Conservation (phyloP, 1,140 invertebrate genomes). For the Ceratosolen fusciceps region DNA sequence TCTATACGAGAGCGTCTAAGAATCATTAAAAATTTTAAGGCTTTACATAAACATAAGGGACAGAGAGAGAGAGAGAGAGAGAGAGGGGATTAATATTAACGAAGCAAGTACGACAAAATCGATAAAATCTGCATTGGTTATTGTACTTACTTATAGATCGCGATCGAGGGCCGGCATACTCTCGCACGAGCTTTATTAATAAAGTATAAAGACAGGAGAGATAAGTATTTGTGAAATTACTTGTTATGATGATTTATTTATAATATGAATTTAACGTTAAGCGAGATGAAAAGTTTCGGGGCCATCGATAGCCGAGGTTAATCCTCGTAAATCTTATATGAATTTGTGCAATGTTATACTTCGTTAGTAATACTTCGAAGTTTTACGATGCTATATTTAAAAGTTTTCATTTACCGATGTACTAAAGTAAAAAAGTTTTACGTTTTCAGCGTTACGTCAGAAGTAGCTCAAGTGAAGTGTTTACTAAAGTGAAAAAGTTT, state of each 20-base stretch:
- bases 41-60: too few species aligned
- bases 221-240: background rate
- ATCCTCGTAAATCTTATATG: constrained; percentile 16
- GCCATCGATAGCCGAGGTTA: background rate
- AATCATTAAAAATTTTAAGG: too few species aligned
- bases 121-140: too few species aligned
- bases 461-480: constrained; percentile 4
- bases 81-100: too few species aligned
- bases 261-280: background rate
- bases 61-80: too few species aligned
- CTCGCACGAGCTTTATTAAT: too few species aligned
- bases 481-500: constrained; percentile 24
- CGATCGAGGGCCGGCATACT: too few species aligned
- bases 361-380: constrained; percentile 18
- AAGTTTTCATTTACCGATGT: constrained; percentile 13
- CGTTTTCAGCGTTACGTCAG: constrained; percentile 1
- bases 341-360: constrained; percentile 6
- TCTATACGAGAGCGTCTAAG: too few species aligned
- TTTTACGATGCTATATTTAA: constrained; percentile 14
- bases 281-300: background rate
- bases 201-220: background rate
- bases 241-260: background rate
- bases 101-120: too few species aligned
- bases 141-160: too few species aligned
- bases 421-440: constrained; percentile 7